Evolutionary conservation across 2,113 vertebrate genomes (phyloP).

Genomic region (Protobothrops mucrosquamatus): DNA sequence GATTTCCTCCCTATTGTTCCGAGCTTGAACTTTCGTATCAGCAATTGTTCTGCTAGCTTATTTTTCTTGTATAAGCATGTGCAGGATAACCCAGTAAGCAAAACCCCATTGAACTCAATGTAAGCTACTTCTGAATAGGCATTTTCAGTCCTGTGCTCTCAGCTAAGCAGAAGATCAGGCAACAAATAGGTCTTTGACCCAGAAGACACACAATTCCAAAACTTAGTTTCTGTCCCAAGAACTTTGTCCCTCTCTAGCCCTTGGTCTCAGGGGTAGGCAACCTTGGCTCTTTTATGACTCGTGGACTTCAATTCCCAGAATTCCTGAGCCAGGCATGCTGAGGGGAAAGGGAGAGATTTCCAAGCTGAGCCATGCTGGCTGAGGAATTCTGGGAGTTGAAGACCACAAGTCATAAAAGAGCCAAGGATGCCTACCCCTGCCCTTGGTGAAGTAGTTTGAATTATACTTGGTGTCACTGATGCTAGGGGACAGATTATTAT

Average conservation of each 20-base stretch:
- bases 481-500: not conserved
- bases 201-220: not conserved
- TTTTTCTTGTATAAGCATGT: slow-evolving; percentile 14
- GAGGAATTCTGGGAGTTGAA: no score
- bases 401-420: no score
- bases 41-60: slow-evolving; percentile 19
- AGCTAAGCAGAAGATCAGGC: not conserved
- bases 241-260: not conserved
- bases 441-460: not conserved
- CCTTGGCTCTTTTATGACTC: no score
- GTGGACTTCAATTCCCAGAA: no score
- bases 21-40: slow-evolving; percentile 2
- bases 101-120: not conserved
- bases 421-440: no score
- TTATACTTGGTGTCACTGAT: not conserved
- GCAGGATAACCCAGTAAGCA: not conserved
- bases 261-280: no score
- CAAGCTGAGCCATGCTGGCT: no score
- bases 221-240: not conserved
- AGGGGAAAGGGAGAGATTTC: no score
- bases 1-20: slow-evolving; percentile 32
- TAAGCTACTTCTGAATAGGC: not conserved
- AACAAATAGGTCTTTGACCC: not conserved
- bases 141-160: not conserved
- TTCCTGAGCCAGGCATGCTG: no score